Evolutionary conservation across 2,797 vertebrate species (phyloP).

Genomic region (Muscicapa comitata): DNA sequence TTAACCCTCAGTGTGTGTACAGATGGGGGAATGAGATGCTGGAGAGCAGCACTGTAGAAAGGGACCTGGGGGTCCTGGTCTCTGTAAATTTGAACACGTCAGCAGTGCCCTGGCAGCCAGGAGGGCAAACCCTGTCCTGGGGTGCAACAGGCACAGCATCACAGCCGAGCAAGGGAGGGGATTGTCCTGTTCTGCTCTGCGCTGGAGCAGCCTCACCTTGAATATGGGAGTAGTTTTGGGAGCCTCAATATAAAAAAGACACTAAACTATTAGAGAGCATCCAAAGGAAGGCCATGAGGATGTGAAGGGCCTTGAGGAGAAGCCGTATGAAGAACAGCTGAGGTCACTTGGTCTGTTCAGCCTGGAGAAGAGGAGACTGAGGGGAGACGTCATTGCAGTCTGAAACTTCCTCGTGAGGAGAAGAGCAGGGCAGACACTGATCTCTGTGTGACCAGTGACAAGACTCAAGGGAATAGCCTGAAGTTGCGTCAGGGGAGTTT

Average conservation of each 20-base stretch:
- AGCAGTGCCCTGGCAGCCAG: background rate
- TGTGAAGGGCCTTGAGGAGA: background rate
- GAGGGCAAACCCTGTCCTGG: background rate
- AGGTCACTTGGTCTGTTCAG: background rate
- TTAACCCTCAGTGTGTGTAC: background rate
- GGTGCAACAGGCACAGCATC: background rate
- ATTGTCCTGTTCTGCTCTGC: background rate
- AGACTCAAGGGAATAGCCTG: background rate
- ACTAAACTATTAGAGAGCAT: background rate
- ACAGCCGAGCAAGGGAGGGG: rapidly evolving
- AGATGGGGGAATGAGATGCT: background rate
- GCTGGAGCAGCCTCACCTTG: rapidly evolving
- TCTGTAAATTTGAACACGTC: rapidly evolving
- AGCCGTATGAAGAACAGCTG: rapidly evolving
- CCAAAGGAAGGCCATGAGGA: background rate
- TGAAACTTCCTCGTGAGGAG: background rate
- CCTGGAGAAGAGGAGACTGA: background rate
- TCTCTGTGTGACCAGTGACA: background rate
- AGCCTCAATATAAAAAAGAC: background rate
- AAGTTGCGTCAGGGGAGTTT: background rate
- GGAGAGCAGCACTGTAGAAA: background rate
- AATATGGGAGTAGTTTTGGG: background rate
- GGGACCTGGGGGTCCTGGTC: background rate
- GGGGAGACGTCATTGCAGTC: background rate
- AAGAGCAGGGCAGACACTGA: background rate